Evolutionary conservation across 2,888 invertebrate species (phyloP), one percentile per base, ranked within the genome.

Genomic region (Eilema sororculum): DNA sequence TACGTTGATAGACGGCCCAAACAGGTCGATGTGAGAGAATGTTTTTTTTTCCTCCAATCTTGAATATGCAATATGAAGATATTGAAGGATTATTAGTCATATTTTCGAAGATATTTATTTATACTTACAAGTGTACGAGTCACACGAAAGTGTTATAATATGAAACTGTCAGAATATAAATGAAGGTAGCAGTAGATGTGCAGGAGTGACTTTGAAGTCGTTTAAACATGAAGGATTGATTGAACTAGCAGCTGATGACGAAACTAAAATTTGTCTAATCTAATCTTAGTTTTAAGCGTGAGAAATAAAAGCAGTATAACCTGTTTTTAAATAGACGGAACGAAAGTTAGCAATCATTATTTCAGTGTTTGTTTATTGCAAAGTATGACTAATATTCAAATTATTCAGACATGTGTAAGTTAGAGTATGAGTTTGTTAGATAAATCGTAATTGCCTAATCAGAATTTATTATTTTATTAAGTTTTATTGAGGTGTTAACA

Each of bases 1-100:
- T 93, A 90, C 89, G 91, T 90, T 94, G 95, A 95, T 94, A 93
- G 95, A 95, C 94, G 92, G 93, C 89, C 89, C 79, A 85, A 87
- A 89, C 89, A 85, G 89, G 86, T 86, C 87, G 83, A 87, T 87
- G 91, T 90, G 91, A 90, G 92, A 88, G 88, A 77, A 79, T 75
- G 73, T 83, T 84, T 86, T 86, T 91, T 91, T 91, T 91, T 79
- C 78, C 79, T 80, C 86, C 85, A 89, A 87, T 88, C 86, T 91
- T 89, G 84, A 90, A 91, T 91, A 92, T 87, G 93, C 90, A 91
- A 92, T 91, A 91, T 92, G 87, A 92, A 92, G 89, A 92, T 94
- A 94, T 94, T 94, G 93, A 93, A 89, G 87, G 90, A 91, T 91
- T 91, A 91, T 93, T 91, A 91, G 91, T 91, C 90, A 89, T 89